phyloP scores from a whole-genome alignment of 1,140 invertebrate species.

The Cecropterus lyciades region DNA sequence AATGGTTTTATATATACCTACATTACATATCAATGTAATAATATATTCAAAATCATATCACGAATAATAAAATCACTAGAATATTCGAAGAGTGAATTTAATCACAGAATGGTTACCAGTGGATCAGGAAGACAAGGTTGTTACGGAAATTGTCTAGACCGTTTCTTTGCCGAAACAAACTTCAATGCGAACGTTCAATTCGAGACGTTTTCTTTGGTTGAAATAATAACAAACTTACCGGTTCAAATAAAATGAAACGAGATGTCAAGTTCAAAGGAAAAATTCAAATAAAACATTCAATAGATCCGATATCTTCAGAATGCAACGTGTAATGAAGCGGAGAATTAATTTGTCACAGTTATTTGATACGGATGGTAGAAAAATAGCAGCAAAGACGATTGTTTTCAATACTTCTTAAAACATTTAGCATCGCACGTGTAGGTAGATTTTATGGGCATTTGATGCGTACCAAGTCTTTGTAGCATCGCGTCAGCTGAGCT shows the following conservation, averaged over 20 bases:
- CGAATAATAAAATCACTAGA: too few relatives aligned
- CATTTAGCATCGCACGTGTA: too few relatives aligned
- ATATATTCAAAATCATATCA: too few relatives aligned
- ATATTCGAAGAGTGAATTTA: not conserved
- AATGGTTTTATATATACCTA: too few relatives aligned
- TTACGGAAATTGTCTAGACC: constrained; percentile 6
- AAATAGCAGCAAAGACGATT: not conserved
- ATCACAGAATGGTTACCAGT: not conserved
- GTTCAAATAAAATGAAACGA: constrained; percentile 13
- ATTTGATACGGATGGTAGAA: not conserved
- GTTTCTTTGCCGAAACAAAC: not conserved
- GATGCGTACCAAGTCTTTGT: too few relatives aligned
- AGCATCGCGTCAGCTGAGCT: too few relatives aligned
- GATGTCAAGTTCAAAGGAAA: constrained; percentile 10
- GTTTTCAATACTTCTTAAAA: not conserved
- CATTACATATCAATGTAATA: too few relatives aligned
- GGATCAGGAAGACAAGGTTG: not conserved
- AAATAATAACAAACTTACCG: constrained; percentile 10
- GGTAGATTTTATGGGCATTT: too few relatives aligned
- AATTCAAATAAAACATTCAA: not conserved
- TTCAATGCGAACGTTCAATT: not conserved
- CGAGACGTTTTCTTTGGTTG: constrained; percentile 3
- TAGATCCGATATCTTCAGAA: constrained; percentile 1
- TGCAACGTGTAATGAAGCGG: constrained; percentile 7
- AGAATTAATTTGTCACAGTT: constrained; percentile 7